These are phyloP conservation scores for Drosophila pullipes DNA, from an alignment of 2,888 invertebrate genomes.

Conservation along the genomic window DNA sequence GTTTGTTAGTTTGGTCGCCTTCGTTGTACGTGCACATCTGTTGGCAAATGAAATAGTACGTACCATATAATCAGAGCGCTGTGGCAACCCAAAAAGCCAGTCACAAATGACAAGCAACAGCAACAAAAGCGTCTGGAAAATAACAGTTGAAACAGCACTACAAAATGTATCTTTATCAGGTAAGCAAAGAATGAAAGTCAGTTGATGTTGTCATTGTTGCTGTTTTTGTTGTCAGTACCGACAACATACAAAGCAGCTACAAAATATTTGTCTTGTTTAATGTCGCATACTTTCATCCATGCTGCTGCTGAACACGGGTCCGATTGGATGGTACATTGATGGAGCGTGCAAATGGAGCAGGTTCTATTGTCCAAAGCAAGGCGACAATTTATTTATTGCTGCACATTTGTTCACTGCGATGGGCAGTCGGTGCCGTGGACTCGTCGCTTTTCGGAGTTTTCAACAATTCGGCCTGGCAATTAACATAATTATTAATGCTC, in stretches of 20 bases:
- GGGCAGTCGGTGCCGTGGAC: not conserved
- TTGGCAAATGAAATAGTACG: conserved; percentile 71
- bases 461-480: conserved; percentile 62
- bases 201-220: conserved; percentile 7
- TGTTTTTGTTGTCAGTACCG: conserved; percentile 20
- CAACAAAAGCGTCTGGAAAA: conserved; percentile 39
- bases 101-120: conserved; percentile 43
- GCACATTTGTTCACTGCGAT: conserved; percentile 43
- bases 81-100: conserved; percentile 69
- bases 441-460: conserved; percentile 8
- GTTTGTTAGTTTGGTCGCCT: conserved; percentile 4
- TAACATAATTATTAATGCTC: conserved; percentile 78
- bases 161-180: conserved; percentile 58
- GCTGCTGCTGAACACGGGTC: not conserved
- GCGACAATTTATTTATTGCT: conserved; percentile 52
- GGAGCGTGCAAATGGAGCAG: not conserved
- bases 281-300: conserved; percentile 43
- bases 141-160: conserved; percentile 30
- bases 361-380: conserved; percentile 39
- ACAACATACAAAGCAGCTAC: conserved; percentile 37
- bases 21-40: conserved; percentile 58
- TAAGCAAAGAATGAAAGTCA: conserved; percentile 68
- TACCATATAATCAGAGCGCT: conserved; percentile 69
- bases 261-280: conserved; percentile 40
- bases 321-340: not conserved